Conservation (phyloP, 2,113 vertebrate genomes). For the Xyliphius kryptos region DNA sequence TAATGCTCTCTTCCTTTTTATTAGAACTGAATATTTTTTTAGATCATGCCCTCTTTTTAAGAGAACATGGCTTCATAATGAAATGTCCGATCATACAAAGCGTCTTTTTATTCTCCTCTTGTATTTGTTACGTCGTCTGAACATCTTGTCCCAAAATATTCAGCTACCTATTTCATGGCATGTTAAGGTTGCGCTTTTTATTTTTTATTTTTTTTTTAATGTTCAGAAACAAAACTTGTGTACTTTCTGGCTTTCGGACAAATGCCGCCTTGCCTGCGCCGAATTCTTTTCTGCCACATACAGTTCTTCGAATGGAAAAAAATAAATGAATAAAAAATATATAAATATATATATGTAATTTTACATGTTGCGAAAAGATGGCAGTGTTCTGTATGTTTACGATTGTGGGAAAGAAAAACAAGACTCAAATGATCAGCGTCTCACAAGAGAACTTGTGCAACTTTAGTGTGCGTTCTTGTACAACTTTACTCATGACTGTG, state of each 20-base stretch:
- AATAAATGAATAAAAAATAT: too few relatives aligned
- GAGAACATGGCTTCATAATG: constrained; percentile 48
- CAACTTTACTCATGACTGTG: constrained; percentile 68
- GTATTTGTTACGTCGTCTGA: constrained; percentile 21
- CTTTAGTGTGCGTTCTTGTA: constrained; percentile 56
- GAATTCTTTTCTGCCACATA: constrained; percentile 17
- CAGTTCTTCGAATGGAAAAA: constrained; percentile 12
- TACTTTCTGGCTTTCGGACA: constrained; percentile 6
- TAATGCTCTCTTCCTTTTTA: constrained; percentile 59
- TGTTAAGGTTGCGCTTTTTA: constrained; percentile 5
- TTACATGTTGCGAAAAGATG: constrained; percentile 17
- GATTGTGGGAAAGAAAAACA: constrained; percentile 49
- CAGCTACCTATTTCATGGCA: constrained; percentile 12
- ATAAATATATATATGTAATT: background rate
- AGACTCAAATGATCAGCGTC: constrained; percentile 34
- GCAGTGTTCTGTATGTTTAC: constrained; percentile 28
- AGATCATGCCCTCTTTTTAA: constrained; percentile 58
- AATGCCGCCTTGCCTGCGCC: constrained; percentile 11
- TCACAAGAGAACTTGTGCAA: constrained; percentile 57
- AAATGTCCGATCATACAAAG: constrained; percentile 35
- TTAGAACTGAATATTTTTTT: constrained; percentile 62
- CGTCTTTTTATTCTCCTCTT: too few relatives aligned
- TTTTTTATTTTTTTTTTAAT: constrained; percentile 4
- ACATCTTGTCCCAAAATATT: constrained; percentile 21
- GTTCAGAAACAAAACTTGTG: background rate